Percentiles rank a stretch among this genome's conserved stretches.
Conservation (phyloP, 2,888 invertebrate genomes). For the Steinernema carpocapsae region DNA sequence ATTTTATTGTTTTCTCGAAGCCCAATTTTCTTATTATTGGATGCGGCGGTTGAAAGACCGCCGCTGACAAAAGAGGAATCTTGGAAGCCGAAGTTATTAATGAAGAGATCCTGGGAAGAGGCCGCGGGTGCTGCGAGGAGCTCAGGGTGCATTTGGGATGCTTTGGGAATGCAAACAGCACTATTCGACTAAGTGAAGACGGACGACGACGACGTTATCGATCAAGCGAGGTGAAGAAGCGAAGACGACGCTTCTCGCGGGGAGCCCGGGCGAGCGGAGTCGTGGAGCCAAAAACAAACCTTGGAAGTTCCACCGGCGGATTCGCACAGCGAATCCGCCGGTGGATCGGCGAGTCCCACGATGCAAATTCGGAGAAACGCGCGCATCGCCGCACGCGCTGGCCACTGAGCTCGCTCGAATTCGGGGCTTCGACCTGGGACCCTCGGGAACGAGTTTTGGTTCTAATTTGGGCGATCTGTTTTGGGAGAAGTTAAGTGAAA, state of each 20-base stretch:
- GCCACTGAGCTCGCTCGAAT: too few relatives aligned
- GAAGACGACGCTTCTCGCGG: not conserved
- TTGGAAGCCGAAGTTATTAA: not conserved
- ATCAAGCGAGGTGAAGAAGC: not conserved
- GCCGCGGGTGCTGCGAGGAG: too few relatives aligned
- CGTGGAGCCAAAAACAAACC: not conserved
- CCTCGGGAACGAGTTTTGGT: too few relatives aligned
- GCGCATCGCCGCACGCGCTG: too few relatives aligned
- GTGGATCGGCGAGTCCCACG: not conserved
- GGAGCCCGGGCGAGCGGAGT: not conserved
- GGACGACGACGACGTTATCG: constrained; percentile 2
- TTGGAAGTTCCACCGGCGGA: not conserved
- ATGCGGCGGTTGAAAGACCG: not conserved
- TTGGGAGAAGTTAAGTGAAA: too few relatives aligned
- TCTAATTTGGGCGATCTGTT: too few relatives aligned
- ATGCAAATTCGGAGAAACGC: too few relatives aligned
- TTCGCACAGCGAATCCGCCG: not conserved
- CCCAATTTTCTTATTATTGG: constrained; percentile 17
- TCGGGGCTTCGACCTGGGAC: too few relatives aligned
- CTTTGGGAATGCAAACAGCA: constrained; percentile 4
- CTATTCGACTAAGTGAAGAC: too few relatives aligned
- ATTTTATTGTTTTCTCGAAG: not conserved
- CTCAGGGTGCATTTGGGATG: too few relatives aligned
- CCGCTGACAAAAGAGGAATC: not conserved
- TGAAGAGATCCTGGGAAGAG: too few relatives aligned